Conservation (phyloP, 2,113 vertebrate genomes). For the Felis catus region DNA sequence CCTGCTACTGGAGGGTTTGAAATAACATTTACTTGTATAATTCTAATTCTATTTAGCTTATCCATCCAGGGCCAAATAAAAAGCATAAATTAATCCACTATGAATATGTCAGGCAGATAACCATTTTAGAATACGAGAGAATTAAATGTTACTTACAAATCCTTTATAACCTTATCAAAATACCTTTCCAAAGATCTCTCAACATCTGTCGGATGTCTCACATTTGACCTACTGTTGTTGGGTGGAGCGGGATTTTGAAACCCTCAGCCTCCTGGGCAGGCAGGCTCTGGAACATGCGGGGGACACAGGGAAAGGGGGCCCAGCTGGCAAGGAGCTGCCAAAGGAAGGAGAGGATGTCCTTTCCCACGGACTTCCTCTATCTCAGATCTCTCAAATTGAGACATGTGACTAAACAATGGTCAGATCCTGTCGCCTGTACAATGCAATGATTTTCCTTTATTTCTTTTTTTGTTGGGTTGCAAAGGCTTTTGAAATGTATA, state of each 20-base stretch:
- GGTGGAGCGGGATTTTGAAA: neutral
- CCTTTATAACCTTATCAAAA: slow-evolving; percentile 39
- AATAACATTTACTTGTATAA: slow-evolving; percentile 85
- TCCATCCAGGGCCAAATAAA: slow-evolving; percentile 84
- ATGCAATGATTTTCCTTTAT: neutral
- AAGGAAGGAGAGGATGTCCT: neutral
- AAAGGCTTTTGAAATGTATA: neutral
- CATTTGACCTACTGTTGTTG: neutral
- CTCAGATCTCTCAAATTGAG: neutral
- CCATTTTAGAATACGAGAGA: slow-evolving; percentile 73
- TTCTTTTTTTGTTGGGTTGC: neutral
- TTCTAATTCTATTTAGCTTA: slow-evolving; percentile 85
- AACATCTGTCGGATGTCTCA: neutral
- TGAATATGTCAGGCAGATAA: slow-evolving; percentile 79
- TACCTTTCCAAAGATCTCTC: neutral
- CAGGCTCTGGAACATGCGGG: rapidly evolving
- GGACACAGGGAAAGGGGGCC: rapidly evolving
- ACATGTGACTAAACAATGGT: no score
- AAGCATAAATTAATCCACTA: slow-evolving; percentile 81
- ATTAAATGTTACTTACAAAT: slow-evolving; percentile 75
- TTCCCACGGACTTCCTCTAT: rapidly evolving
- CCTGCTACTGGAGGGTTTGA: slow-evolving; percentile 83
- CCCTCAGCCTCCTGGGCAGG: rapidly evolving
- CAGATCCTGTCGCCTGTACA: neutral
- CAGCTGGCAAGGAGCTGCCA: neutral